Conservation (phyloP, 2,113 vertebrate species). For the Channa maculata region DNA sequence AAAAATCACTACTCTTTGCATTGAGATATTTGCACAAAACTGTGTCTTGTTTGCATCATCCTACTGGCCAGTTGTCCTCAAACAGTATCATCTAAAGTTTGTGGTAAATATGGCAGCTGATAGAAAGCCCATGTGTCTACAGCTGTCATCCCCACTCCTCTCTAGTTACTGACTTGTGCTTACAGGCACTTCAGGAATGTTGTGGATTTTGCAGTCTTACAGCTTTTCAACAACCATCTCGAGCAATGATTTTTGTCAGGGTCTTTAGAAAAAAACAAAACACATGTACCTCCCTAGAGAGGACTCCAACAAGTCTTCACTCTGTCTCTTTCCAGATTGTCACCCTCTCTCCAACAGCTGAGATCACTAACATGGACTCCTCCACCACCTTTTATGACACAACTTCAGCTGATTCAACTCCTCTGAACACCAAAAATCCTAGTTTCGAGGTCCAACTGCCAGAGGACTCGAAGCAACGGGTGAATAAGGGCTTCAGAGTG, state of each 20-base stretch:
- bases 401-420: slow-evolving; percentile 81
- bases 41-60: background rate
- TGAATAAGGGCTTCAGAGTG: slow-evolving; percentile 92
- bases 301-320: background rate
- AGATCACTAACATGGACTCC: slow-evolving; percentile 85
- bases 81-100: slow-evolving; percentile 1
- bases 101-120: slow-evolving; percentile 21
- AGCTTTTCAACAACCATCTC: background rate
- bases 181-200: background rate
- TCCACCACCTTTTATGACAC: slow-evolving; percentile 85
- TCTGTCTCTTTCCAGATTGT: slow-evolving; percentile 86
- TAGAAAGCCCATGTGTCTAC: slow-evolving; percentile 37
- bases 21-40: too few relatives aligned
- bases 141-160: slow-evolving; percentile 30
- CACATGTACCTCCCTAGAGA: background rate
- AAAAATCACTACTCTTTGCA: too few relatives aligned
- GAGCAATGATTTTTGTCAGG: background rate
- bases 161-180: background rate
- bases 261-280: background rate
- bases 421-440: slow-evolving; percentile 86
- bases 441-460: slow-evolving; percentile 87
- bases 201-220: slow-evolving; percentile 13
- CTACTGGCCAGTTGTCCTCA: background rate
- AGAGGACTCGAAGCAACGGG: slow-evolving; percentile 90
- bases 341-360: slow-evolving; percentile 90